Evolutionary conservation across 2,888 invertebrate genomes (phyloP).

Genomic region (Monopis laevigella): DNA sequence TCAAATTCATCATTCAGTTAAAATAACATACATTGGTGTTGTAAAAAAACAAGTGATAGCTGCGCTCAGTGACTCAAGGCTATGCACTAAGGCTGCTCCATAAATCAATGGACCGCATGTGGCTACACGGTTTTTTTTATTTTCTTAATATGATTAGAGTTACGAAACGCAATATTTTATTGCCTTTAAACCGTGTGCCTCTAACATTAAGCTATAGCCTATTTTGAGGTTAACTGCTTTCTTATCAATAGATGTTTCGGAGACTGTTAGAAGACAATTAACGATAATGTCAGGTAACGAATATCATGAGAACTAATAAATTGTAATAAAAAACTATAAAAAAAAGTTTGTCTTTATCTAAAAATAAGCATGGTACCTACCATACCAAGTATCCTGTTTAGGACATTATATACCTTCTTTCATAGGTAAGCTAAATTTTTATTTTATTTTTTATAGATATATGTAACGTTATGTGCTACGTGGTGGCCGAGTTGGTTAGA

Average conservation of each 20-base stretch:
- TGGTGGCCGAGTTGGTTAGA: too few relatives aligned
- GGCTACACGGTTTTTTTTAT: constrained; percentile 36
- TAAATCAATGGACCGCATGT: constrained; percentile 44
- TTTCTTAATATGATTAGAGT: constrained; percentile 37
- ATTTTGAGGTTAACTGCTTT: constrained; percentile 29
- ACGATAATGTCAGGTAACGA: too few relatives aligned
- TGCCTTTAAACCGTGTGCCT: constrained; percentile 22
- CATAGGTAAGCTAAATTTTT: too few relatives aligned
- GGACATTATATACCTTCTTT: too few relatives aligned
- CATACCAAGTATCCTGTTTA: too few relatives aligned
- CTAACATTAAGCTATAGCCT: constrained; percentile 6
- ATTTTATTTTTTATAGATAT: too few relatives aligned
- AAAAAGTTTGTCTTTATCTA: too few relatives aligned
- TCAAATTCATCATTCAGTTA: constrained; percentile 10
- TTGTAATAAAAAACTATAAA: too few relatives aligned
- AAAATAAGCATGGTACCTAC: too few relatives aligned
- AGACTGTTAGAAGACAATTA: too few relatives aligned
- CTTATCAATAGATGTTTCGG: constrained; percentile 19
- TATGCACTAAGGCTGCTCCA: constrained; percentile 12
- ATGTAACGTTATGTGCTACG: too few relatives aligned
- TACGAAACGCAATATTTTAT: constrained; percentile 45
- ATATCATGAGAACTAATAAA: too few relatives aligned
- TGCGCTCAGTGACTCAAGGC: constrained; percentile 17
- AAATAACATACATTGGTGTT: constrained; percentile 11
- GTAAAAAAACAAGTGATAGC: constrained; percentile 9